Evolutionary conservation across 2,113 vertebrate genomes (phyloP).

Genomic region (Sminthopsis crassicaudata): DNA sequence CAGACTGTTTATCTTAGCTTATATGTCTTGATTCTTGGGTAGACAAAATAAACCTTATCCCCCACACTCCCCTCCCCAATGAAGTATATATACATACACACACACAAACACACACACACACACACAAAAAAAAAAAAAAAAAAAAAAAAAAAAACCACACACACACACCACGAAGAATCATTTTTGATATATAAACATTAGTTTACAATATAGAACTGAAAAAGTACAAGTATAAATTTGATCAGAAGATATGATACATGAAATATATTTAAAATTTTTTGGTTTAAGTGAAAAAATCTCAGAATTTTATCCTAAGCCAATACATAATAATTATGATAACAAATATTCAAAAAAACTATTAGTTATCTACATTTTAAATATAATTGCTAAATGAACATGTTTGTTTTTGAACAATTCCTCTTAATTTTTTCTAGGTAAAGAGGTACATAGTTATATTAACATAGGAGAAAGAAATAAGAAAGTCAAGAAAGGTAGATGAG

Average conservation of each 20-base stretch:
- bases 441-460: not conserved
- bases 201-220: not conserved
- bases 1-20: not conserved
- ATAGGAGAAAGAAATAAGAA: not conserved
- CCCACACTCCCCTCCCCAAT: not conserved
- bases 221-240: not conserved
- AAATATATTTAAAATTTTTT: not conserved
- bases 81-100: not conserved
- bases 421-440: not conserved
- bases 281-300: constrained; percentile 9
- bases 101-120: rapidly evolving
- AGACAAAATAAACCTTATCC: not conserved
- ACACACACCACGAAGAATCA: not conserved
- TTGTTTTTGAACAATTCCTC: not conserved
- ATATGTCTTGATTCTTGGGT: not conserved
- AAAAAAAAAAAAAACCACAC: too few species aligned
- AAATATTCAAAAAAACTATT: not conserved
- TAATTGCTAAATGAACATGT: not conserved
- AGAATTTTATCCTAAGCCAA: not conserved
- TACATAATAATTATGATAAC: not conserved
- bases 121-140: too few species aligned
- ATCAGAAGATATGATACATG: not conserved
- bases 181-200: not conserved
- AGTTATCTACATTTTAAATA: not conserved
- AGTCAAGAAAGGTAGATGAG: not conserved